A percentile compares a stretch with the other conserved stretches of the same genome.
Evolutionary conservation across 1,140 invertebrate species (phyloP).

Genomic region (Brachionus plicatilis): DNA sequence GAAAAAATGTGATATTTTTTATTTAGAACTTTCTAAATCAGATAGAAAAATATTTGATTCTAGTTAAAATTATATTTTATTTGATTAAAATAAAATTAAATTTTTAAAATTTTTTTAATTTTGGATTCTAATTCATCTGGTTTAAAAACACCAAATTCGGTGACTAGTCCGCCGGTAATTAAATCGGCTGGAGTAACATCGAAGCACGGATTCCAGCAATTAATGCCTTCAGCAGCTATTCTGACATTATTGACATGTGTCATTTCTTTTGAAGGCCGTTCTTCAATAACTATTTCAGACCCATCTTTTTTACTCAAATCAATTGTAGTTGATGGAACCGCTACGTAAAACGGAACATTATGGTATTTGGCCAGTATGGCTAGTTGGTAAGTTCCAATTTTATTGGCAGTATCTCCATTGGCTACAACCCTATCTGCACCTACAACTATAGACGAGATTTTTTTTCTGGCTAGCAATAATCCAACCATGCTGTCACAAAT

Average conservation of each 20-base stretch:
- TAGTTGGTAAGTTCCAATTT: conserved; percentile 94
- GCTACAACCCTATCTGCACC: conserved; percentile 65
- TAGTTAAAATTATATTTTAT: background rate
- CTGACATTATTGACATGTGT: conserved; percentile 73
- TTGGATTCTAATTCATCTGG: conserved; percentile 56
- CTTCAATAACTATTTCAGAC: conserved; percentile 83
- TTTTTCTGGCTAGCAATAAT: conserved; percentile 69
- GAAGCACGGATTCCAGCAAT: conserved; percentile 97
- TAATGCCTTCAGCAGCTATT: conserved; percentile 79
- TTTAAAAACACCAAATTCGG: conserved; percentile 78
- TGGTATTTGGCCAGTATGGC: conserved; percentile 85
- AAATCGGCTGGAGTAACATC: conserved; percentile 90
- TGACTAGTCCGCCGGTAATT: conserved; percentile 89
- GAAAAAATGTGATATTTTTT: background rate
- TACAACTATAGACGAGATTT: conserved; percentile 59
- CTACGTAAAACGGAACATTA: conserved; percentile 87
- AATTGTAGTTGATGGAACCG: conserved; percentile 84
- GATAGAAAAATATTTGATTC: too few relatives aligned
- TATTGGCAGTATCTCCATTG: conserved; percentile 98
- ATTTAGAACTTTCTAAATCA: too few relatives aligned
- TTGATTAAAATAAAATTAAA: background rate
- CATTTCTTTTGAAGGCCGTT: conserved; percentile 81
- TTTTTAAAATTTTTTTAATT: background rate
- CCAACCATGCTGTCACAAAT: conserved; percentile 93
- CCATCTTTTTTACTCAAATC: conserved; percentile 74